Evolutionary conservation across 1,140 invertebrate species (phyloP), one percentile per base, ranked within the genome.

Genomic region (Macrobrachium rosenbergii): DNA sequence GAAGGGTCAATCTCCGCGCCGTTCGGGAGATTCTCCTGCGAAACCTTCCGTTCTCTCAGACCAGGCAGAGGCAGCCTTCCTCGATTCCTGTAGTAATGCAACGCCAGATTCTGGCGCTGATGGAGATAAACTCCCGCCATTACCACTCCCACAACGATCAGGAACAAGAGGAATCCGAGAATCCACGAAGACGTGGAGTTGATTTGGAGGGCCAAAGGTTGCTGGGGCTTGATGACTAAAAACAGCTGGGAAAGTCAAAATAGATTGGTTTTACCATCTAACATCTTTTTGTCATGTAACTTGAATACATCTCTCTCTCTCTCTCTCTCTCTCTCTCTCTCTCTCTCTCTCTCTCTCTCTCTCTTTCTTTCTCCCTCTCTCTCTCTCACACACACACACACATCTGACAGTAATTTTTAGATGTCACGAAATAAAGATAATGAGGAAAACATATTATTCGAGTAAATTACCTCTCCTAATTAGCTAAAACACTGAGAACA

Each of bases 1-100:
- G 58, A 37, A 28, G 28, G 21, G 19, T 63, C 63, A 7, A 80
- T 37, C 78, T 80, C 78, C 2, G 78, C 78, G 8, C 52, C 63
- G 60, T 63, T 80, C 6, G 78, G 78, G 17, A 80, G 78, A 37
- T 80, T 80, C 78, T 80, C 78, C 78, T 80, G 78, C 58, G 78
- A 80, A 11, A 58, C 21, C 60, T 80, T 80, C 21, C 78, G 59
- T n/a, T 60, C 78, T 10, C 63, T 80, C 7, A 80, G 59, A 12
- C 43, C 17, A 19, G 63, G 60, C 10, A 60, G 59, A 11, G 69
- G 23, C 37, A 23, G 23, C 69, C 69, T 72, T 28, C 69, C 69
- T 72, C 23, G 23, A 5, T 52, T 52, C 52, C 52, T 52, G 69
- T 72, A 72, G 69, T 72, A 72, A n/a, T 43, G 69, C 16, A 72